Evolutionary conservation across 2,113 vertebrate genomes (phyloP), one percentile per base, ranked within the genome.

Genomic region (Peromyscus leucopus): DNA sequence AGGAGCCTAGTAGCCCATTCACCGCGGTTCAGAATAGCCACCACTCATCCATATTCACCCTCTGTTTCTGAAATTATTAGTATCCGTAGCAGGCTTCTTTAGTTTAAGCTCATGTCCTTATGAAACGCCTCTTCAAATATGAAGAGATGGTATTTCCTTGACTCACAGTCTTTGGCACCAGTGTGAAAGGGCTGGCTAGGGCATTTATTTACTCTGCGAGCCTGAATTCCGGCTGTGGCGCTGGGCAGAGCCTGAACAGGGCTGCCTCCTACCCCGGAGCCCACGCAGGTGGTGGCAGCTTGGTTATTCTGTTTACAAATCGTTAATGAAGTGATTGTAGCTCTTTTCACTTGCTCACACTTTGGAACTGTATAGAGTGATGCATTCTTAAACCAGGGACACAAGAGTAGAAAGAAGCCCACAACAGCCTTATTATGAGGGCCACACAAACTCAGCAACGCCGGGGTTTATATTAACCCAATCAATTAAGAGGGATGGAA

Each of bases 381-480:
- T 98, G 98, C 98, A 97, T 98, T 97, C 93, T 97, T 98, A 97
- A 98, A 98, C 95, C 94, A 98, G 94, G 96, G 98, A 98, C 98
- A 98, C 98, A 97, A 98, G 97, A 96, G 97, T 90, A 91, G 97
- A 96, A 98, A 63, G 97, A 95, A 97, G 93, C 96, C 96, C 97
- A 98, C 98, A 98, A 98, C 98, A 97, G 98, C 75, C 94, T 97
- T 96, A 98, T 98, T 98, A 98, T 98, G 98, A 98, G 97, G 98
- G 98, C 98, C 96, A 96, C 98, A 98, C 98, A 98, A 98, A 98
- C 95, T 94, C 96, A 92, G 98, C 96, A 97, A 92, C 93, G 96
- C 89, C 31, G 93, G 98, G 98, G 98, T 98, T 98, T 98, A 98
- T 98, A 98, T 98, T 98, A 99, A 98, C 98, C 98, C 98, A 94